phyloP scores from a whole-genome alignment of 2,888 invertebrate species.

The Epirrita christyi region DNA sequence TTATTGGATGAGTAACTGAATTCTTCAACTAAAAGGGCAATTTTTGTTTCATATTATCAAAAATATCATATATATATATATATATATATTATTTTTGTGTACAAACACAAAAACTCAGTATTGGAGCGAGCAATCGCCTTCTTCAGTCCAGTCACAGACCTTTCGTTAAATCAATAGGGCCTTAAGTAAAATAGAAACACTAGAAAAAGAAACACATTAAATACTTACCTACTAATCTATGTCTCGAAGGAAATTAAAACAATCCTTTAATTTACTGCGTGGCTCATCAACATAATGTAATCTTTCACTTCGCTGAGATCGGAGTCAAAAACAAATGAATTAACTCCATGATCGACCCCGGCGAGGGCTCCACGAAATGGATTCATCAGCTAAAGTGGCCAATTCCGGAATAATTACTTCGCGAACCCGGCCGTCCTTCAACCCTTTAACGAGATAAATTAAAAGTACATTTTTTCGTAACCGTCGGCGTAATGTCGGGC shows the following conservation, averaged over 20 bases:
- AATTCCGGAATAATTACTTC: slow-evolving; percentile 84
- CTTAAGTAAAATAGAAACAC: too few relatives aligned
- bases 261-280: slow-evolving; percentile 28
- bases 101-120: too few relatives aligned
- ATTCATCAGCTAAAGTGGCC: slow-evolving; percentile 84
- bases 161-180: too few relatives aligned
- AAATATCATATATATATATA: too few relatives aligned
- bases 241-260: slow-evolving; percentile 2
- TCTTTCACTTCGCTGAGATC: slow-evolving; percentile 74
- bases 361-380: slow-evolving; percentile 73
- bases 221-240: too few relatives aligned
- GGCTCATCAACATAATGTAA: slow-evolving; percentile 69
- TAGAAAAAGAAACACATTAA: too few relatives aligned
- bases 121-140: too few relatives aligned
- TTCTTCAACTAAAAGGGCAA: too few relatives aligned
- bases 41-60: too few relatives aligned
- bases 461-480: slow-evolving; percentile 85
- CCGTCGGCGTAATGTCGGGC: slow-evolving; percentile 76
- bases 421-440: slow-evolving; percentile 81
- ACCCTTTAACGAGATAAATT: slow-evolving; percentile 85
- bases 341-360: slow-evolving; percentile 72
- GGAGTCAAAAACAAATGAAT: slow-evolving; percentile 76
- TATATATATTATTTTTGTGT: too few relatives aligned
- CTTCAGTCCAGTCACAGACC: too few relatives aligned
- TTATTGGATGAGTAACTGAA: too few relatives aligned